Conservation (phyloP, 1,140 invertebrate genomes). For the Aradophagus sp. region DNA sequence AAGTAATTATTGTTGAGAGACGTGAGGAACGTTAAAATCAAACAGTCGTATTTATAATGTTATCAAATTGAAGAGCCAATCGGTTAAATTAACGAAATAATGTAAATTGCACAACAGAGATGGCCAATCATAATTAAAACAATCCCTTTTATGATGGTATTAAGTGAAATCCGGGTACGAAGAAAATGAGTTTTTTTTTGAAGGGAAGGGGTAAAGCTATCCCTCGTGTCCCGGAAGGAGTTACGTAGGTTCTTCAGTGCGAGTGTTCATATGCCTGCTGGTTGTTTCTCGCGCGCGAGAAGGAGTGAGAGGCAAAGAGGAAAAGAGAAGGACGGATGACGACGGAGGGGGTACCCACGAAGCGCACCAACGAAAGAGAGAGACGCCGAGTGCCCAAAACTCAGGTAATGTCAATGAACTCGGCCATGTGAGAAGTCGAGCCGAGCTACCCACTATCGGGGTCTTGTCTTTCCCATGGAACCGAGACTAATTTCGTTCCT, state of each 20-base stretch:
- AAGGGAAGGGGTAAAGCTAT: conserved; percentile 41
- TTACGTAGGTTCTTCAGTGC: conserved; percentile 49
- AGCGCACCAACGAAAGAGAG: conserved; percentile 61
- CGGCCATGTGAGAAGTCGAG: conserved; percentile 72
- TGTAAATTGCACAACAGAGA: conserved; percentile 3
- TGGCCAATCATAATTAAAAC: conserved; percentile 6
- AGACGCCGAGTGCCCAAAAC: conserved; percentile 73
- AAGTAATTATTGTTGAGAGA: too few relatives aligned
- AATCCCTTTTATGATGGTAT: conserved; percentile 14
- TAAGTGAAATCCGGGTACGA: conserved; percentile 37
- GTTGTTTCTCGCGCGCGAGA: conserved; percentile 54
- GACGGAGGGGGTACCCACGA: conserved; percentile 49
- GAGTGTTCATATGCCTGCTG: conserved; percentile 52
- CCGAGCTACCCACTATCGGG: conserved; percentile 69
- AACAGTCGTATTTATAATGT: too few relatives aligned
- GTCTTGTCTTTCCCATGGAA: conserved; percentile 76
- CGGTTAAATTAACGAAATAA: conserved; percentile 9
- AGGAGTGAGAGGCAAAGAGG: conserved; percentile 56
- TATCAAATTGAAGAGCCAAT: too few relatives aligned
- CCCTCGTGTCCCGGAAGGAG: conserved; percentile 53
- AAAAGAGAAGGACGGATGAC: conserved; percentile 52
- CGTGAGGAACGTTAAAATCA: too few relatives aligned
- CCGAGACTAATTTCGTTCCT: conserved; percentile 74
- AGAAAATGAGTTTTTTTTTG: conserved; percentile 39
- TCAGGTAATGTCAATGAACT: conserved; percentile 75